Percentiles rank a stretch among this genome's conserved stretches.
These are phyloP conservation scores for Chaenogobius annularis DNA, from an alignment of 2,113 vertebrate species.

Conservation along the genomic window DNA sequence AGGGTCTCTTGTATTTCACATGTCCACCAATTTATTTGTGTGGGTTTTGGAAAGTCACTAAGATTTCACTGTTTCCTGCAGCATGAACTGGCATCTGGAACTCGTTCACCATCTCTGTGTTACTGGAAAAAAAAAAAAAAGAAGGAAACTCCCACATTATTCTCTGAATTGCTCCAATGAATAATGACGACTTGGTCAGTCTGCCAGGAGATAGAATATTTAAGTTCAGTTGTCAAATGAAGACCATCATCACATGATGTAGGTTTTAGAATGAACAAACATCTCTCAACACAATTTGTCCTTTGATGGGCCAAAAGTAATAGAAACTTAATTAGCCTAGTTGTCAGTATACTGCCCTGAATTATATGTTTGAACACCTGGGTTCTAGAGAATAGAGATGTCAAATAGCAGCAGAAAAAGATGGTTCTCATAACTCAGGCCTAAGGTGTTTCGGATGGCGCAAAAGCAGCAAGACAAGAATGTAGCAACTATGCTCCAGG, in stretches of 20 bases:
- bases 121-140: not conserved
- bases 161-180: conserved; percentile 10
- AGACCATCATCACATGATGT: too few species aligned
- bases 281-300: too few species aligned
- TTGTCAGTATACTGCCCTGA: too few species aligned
- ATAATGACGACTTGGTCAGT: not conserved
- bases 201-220: not conserved
- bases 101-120: conserved; percentile 21
- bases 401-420: not conserved
- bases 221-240: too few species aligned
- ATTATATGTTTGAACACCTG: too few species aligned
- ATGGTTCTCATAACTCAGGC: not conserved
- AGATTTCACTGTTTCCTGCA: conserved; percentile 12
- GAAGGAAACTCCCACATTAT: conserved; percentile 31
- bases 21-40: too few species aligned
- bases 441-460: too few species aligned
- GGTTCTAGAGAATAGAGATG: not conserved
- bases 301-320: too few species aligned
- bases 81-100: conserved; percentile 43
- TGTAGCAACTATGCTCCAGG: not conserved
- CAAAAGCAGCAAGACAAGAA: not conserved
- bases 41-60: conserved; percentile 19
- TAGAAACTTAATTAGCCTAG: too few species aligned
- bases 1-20: too few species aligned
- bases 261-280: too few species aligned